A percentile compares a stretch with the other conserved stretches of the same genome.
These are phyloP conservation scores for Cichlasoma orientale DNA, from an alignment of 2,797 vertebrate species.

Conservation along the genomic window DNA sequence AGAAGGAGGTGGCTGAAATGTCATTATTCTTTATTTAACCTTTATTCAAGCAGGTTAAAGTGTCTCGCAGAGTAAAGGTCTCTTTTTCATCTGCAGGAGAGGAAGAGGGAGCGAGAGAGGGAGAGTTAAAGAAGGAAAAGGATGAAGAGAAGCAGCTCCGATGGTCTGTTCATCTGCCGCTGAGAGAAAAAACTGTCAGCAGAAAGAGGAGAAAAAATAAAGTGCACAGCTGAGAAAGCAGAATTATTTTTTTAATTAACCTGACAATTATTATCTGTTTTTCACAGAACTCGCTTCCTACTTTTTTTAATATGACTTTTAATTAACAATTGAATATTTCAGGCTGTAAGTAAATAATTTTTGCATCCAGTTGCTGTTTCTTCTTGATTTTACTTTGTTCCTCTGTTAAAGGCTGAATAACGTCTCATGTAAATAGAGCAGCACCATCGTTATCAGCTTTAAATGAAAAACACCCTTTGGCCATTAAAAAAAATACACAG, in stretches of 20 bases:
- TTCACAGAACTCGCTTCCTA: background rate
- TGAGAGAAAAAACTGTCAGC: background rate
- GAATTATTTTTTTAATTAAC: background rate
- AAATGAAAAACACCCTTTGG: background rate
- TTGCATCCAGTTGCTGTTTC: background rate
- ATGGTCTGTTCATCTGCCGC: background rate
- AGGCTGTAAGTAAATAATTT: background rate
- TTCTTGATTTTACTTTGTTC: background rate
- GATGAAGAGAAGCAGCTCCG: background rate
- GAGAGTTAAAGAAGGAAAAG: background rate
- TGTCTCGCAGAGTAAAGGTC: conserved; percentile 20
- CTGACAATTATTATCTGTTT: background rate
- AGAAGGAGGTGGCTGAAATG: background rate
- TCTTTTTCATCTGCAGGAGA: background rate
- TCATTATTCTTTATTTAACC: conserved; percentile 7
- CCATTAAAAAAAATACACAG: background rate
- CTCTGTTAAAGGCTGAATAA: background rate
- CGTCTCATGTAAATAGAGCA: background rate
- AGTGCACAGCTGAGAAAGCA: background rate
- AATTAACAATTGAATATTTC: background rate
- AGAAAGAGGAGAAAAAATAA: background rate
- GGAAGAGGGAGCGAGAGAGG: background rate
- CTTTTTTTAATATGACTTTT: background rate
- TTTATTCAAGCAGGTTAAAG: background rate
- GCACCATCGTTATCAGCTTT: background rate